Evolutionary conservation across 2,888 invertebrate species (phyloP).

Genomic region (Nemapogon koenigi): DNA sequence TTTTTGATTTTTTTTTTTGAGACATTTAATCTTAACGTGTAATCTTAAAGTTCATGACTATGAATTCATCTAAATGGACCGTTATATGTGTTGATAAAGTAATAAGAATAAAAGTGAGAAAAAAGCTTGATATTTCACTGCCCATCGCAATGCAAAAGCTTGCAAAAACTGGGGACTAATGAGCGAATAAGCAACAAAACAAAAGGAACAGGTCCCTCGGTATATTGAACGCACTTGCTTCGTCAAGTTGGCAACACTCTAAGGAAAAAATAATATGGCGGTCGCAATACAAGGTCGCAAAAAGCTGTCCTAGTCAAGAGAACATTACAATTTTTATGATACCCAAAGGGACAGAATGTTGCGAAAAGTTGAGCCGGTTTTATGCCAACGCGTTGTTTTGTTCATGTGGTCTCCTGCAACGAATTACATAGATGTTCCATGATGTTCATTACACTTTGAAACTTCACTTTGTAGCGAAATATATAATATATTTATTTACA

Average conservation of each 20-base stretch:
- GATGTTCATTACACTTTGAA: too few species aligned
- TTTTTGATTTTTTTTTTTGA: too few species aligned
- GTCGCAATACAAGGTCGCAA: slow-evolving; percentile 55
- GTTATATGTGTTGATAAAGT: too few species aligned
- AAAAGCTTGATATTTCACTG: too few species aligned
- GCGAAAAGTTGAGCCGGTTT: slow-evolving; percentile 6
- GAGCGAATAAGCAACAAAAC: slow-evolving; percentile 1
- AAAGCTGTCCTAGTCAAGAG: slow-evolving; percentile 62
- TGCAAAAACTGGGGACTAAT: too few species aligned
- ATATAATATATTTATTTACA: too few species aligned
- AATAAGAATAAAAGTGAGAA: too few species aligned
- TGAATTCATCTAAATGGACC: too few species aligned
- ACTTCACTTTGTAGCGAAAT: too few species aligned
- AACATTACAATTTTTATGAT: slow-evolving; percentile 46
- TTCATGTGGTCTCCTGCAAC: slow-evolving; percentile 4
- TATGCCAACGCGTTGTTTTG: not conserved
- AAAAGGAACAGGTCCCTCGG: slow-evolving; percentile 4
- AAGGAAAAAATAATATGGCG: slow-evolving; percentile 55
- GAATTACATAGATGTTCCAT: slow-evolving; percentile 3
- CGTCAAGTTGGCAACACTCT: slow-evolving; percentile 57
- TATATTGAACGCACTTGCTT: slow-evolving; percentile 31
- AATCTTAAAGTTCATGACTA: too few species aligned
- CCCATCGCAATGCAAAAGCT: too few species aligned
- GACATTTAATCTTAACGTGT: too few species aligned
- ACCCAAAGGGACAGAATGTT: slow-evolving; percentile 6